Evolutionary conservation across 2,888 invertebrate genomes (phyloP).

Genomic region (Nasonovia ribisnigri): DNA sequence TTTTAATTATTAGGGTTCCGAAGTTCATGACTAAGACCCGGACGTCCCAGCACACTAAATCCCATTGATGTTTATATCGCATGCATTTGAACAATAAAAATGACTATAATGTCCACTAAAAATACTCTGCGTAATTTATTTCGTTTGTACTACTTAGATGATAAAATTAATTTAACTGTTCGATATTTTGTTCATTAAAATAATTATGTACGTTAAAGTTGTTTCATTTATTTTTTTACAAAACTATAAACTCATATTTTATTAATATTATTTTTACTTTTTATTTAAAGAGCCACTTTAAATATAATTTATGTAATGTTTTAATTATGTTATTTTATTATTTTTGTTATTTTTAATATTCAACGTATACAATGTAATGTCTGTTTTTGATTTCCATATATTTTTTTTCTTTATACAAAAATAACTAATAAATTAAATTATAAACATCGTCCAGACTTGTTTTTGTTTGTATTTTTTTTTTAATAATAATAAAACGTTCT

Average conservation of each 20-base stretch:
- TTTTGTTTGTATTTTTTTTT: conserved; percentile 5
- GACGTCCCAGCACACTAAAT: conserved; percentile 55
- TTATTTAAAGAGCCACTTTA: background rate
- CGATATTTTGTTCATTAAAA: conserved; percentile 55
- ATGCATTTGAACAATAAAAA: conserved; percentile 62
- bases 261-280: background rate
- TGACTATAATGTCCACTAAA: conserved; percentile 49
- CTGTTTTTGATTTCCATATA: conserved; percentile 35
- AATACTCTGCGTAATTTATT: conserved; percentile 52
- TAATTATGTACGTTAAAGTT: conserved; percentile 29
- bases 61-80: conserved; percentile 54
- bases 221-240: background rate
- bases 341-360: background rate
- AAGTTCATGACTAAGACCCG: conserved; percentile 50
- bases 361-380: conserved; percentile 4
- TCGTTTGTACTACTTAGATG: conserved; percentile 55
- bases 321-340: conserved; percentile 4
- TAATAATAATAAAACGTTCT: conserved; percentile 6
- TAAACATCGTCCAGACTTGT: background rate
- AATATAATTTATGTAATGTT: background rate
- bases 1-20: conserved; percentile 57
- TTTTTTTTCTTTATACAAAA: background rate
- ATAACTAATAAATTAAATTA: conserved; percentile 43
- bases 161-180: conserved; percentile 54
- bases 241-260: conserved; percentile 32